Conservation (phyloP, 2,797 vertebrate genomes). For the Meriones psammophilus region DNA sequence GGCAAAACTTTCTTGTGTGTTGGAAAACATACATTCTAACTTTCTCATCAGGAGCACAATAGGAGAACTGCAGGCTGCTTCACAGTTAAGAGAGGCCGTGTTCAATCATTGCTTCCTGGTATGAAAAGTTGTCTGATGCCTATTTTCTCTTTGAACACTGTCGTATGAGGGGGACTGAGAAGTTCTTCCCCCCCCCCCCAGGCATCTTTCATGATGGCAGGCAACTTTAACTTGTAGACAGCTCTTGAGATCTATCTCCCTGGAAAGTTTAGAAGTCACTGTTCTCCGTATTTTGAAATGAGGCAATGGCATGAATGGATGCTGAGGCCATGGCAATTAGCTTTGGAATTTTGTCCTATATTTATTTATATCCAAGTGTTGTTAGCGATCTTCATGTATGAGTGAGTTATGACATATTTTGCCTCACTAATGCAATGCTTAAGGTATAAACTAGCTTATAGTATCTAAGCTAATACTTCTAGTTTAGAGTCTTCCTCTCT, state of each 20-base stretch:
- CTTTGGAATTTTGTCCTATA: not conserved
- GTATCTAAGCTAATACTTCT: not conserved
- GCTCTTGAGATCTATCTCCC: not conserved
- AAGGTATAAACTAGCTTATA: not conserved
- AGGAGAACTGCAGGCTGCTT: not conserved
- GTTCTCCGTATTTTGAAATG: not conserved
- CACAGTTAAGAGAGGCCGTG: not conserved
- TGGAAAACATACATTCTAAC: not conserved
- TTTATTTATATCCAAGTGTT: not conserved
- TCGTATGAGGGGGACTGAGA: not conserved
- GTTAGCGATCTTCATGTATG: not conserved
- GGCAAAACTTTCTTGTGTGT: constrained; percentile 42
- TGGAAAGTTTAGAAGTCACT: not conserved
- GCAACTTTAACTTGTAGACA: not conserved
- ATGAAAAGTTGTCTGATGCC: not conserved
- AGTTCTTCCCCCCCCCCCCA: not conserved
- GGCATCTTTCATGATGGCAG: not conserved
- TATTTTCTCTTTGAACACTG: not conserved
- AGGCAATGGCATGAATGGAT: not conserved
- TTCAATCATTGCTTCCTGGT: constrained; percentile 8
- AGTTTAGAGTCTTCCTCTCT: not conserved
- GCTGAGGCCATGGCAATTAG: not conserved
- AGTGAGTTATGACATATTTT: not conserved
- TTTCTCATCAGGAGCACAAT: not conserved
- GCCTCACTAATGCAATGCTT: not conserved